phyloP scores from a whole-genome alignment of 2,888 invertebrate species.

The Pecten maximus region DNA sequence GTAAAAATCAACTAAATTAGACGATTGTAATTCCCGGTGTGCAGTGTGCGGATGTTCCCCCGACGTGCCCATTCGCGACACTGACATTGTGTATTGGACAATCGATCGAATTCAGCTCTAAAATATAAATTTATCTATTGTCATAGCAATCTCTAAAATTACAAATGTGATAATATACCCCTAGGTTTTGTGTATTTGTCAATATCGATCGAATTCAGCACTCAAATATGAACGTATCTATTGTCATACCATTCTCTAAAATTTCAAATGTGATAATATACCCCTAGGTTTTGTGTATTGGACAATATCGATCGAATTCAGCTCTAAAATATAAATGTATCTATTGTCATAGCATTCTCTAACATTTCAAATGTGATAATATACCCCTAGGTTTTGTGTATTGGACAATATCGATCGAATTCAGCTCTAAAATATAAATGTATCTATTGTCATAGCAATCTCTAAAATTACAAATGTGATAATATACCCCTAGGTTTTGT shows the following conservation, averaged over 20 bases:
- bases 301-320: not conserved
- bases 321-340: not conserved
- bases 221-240: not conserved
- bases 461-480: too few relatives aligned
- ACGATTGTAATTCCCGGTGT: not conserved
- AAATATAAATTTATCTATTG: not conserved
- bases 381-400: not conserved
- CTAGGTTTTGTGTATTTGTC: not conserved
- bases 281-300: not conserved
- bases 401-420: not conserved
- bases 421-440: not conserved
- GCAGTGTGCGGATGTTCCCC: not conserved
- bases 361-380: too few relatives aligned
- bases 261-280: too few relatives aligned
- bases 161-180: too few relatives aligned
- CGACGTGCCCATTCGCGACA: not conserved
- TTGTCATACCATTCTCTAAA: too few relatives aligned
- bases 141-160: too few relatives aligned
- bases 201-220: not conserved
- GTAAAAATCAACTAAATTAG: not conserved
- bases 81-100: not conserved
- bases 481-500: not conserved
- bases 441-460: too few relatives aligned
- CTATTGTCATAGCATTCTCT: too few relatives aligned
- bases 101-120: not conserved